A percentile compares a stretch with the other conserved stretches of the same genome.
phyloP scores from a whole-genome alignment of 2,797 vertebrate species.

The Falco columbarius region DNA sequence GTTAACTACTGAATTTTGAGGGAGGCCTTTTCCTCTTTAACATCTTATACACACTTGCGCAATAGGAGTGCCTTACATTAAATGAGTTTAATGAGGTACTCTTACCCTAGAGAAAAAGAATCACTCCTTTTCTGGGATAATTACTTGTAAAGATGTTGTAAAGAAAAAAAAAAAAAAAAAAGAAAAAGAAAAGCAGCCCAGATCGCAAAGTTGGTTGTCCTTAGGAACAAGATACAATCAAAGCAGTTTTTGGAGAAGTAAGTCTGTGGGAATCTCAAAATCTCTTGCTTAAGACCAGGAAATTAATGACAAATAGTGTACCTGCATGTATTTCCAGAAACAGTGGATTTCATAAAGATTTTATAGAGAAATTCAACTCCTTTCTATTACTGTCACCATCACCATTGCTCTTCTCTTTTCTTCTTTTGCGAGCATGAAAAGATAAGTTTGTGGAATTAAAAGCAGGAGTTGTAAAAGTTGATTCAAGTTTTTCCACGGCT shows the following conservation, averaged over 20 bases:
- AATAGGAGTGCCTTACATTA: background rate
- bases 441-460: background rate
- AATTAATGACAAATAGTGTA: background rate
- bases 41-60: background rate
- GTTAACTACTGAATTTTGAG: background rate
- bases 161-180: background rate
- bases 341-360: background rate
- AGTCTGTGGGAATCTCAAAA: background rate
- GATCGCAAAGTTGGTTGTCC: background rate
- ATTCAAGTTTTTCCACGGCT: background rate
- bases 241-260: background rate
- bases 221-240: background rate
- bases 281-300: background rate
- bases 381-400: background rate
- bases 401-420: background rate
- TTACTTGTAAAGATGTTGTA: background rate
- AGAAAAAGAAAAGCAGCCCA: background rate
- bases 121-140: background rate
- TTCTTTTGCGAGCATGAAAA: background rate
- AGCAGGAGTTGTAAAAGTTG: background rate
- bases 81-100: background rate
- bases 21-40: background rate
- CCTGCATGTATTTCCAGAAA: background rate
- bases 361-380: background rate
- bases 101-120: background rate